A percentile compares a stretch with the other conserved stretches of the same genome.
phyloP scores from a whole-genome alignment of 2,113 vertebrate genomes.

The Tragelaphus buxtoni region DNA sequence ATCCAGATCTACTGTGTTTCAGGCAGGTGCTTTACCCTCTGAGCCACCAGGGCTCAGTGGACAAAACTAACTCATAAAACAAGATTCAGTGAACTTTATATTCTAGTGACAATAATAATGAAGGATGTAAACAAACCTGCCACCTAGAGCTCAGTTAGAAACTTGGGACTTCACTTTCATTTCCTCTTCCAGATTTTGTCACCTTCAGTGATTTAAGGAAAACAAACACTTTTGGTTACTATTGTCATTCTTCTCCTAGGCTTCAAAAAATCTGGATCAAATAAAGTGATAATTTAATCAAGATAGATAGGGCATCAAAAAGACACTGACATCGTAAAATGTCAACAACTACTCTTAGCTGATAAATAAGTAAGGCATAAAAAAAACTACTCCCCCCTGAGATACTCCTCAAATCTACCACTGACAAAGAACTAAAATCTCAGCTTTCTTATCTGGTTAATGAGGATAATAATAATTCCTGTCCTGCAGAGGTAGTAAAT shows the following conservation, averaged over 20 bases:
- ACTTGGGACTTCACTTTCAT: not conserved
- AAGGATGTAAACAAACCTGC: not conserved
- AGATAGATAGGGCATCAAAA: not conserved
- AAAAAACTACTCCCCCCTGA: not conserved
- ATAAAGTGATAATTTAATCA: conserved; percentile 3
- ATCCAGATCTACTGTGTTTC: not conserved
- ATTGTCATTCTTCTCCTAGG: not conserved
- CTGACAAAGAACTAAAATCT: not conserved
- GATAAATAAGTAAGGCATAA: not conserved
- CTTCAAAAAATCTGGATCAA: not conserved
- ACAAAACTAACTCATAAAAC: not conserved
- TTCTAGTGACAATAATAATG: not conserved
- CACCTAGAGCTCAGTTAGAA: not conserved
- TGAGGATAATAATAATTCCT: not conserved
- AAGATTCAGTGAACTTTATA: not conserved
- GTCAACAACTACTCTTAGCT: not conserved
- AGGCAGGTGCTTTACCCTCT: not conserved
- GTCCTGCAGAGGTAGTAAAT: not conserved
- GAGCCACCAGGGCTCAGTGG: not conserved
- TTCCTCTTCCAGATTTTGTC: conserved; percentile 18
- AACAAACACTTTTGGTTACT: not conserved
- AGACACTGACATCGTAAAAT: not conserved
- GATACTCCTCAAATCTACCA: not conserved
- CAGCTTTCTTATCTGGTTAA: not conserved
- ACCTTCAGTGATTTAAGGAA: not conserved